A percentile compares a stretch with the other conserved stretches of the same genome.
phyloP scores from a whole-genome alignment of 2,888 invertebrate species.

The Lithosia quadra region DNA sequence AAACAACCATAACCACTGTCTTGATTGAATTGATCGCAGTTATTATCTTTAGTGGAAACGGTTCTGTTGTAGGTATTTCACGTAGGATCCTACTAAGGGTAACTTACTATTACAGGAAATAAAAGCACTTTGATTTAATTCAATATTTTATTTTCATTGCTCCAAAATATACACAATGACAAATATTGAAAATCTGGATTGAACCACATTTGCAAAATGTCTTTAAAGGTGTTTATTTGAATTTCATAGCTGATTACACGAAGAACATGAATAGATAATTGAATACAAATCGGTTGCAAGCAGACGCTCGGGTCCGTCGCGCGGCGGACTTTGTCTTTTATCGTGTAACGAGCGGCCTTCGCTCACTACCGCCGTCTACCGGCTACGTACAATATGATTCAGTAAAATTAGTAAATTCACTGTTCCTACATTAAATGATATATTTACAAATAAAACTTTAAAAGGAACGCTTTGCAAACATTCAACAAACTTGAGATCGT shows the following conservation, averaged over 20 bases:
- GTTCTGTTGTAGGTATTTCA: too few species aligned
- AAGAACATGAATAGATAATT: slow-evolving; percentile 81
- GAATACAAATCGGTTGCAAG: slow-evolving; percentile 75
- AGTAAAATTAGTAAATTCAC: slow-evolving; percentile 84
- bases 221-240: slow-evolving; percentile 80
- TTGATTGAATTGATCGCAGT: too few species aligned
- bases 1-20: too few species aligned
- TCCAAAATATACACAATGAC: slow-evolving; percentile 87
- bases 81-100: background rate
- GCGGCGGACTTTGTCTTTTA: slow-evolving; percentile 68
- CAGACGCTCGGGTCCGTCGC: slow-evolving; percentile 61
- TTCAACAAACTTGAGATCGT: slow-evolving; percentile 87
- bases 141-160: slow-evolving; percentile 86
- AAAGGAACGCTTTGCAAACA: slow-evolving; percentile 87
- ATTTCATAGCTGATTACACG: slow-evolving; percentile 83
- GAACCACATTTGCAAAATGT: slow-evolving; percentile 79
- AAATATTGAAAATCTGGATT: slow-evolving; percentile 79
- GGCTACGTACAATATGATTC: slow-evolving; percentile 71
- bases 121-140: slow-evolving; percentile 70
- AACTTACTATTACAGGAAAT: slow-evolving; percentile 28
- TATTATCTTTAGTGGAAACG: too few species aligned
- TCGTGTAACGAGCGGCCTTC: slow-evolving; percentile 47
- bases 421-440: slow-evolving; percentile 81
- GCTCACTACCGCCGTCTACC: slow-evolving; percentile 61
- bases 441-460: slow-evolving; percentile 87